phyloP scores from a whole-genome alignment of 2,113 vertebrate genomes.

The Corapipo altera region DNA sequence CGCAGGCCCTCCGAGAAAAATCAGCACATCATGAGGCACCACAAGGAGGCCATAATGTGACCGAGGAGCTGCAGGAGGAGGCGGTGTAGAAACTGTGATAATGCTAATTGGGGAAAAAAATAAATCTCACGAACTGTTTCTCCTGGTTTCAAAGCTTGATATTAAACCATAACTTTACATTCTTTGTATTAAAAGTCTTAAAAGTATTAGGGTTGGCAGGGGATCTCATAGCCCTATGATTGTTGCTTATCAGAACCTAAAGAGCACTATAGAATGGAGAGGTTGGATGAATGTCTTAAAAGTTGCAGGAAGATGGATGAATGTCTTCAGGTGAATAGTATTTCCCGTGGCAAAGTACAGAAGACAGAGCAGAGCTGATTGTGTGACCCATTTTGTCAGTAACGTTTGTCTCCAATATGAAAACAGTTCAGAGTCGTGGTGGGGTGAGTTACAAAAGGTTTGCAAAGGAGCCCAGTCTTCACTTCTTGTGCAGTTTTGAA shows the following conservation, averaged over 20 bases:
- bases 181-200: slow-evolving; percentile 80
- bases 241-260: slow-evolving; percentile 68
- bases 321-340: slow-evolving; percentile 61
- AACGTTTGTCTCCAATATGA: neutral
- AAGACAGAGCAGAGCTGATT: slow-evolving; percentile 43
- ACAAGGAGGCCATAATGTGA: slow-evolving; percentile 94
- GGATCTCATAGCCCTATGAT: slow-evolving; percentile 69
- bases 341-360: slow-evolving; percentile 53
- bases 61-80: slow-evolving; percentile 20
- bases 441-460: slow-evolving; percentile 31
- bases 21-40: slow-evolving; percentile 98
- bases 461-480: slow-evolving; percentile 18
- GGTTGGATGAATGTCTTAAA: slow-evolving; percentile 67
- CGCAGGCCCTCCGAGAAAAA: slow-evolving; percentile 98
- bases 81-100: slow-evolving; percentile 56
- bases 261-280: slow-evolving; percentile 69
- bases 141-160: slow-evolving; percentile 80
- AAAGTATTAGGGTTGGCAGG: slow-evolving; percentile 71
- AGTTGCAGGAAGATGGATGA: slow-evolving; percentile 64
- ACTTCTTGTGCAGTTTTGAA: slow-evolving; percentile 48
- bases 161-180: slow-evolving; percentile 77
- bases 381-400: slow-evolving; percentile 54
- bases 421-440: neutral
- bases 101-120: slow-evolving; percentile 66
- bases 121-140: slow-evolving; percentile 75